Conservation (phyloP, 92 coral and sea anemone species). For the Scolanthus callimorphus region DNA sequence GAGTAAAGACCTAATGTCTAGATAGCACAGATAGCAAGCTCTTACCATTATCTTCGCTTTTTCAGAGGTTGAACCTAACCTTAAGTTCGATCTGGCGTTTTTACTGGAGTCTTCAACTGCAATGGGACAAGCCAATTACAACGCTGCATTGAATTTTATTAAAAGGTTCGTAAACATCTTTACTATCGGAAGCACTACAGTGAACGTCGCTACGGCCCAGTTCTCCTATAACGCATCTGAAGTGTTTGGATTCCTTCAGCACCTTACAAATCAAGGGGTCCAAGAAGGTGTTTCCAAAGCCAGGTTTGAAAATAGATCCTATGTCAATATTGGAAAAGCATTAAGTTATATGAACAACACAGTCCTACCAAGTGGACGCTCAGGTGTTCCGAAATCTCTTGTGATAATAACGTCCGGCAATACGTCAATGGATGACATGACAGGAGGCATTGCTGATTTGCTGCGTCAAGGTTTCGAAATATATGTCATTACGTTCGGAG, state of each 20-base stretch:
- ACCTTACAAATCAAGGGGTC: not conserved
- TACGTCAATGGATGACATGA: not conserved
- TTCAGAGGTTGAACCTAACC: not conserved
- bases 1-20: too few species aligned
- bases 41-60: too few species aligned
- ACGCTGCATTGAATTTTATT: not conserved
- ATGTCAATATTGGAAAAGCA: not conserved
- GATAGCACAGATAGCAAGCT: too few species aligned
- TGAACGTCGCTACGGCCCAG: not conserved
- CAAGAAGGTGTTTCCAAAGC: not conserved
- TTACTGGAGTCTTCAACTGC: not conserved
- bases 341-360: not conserved
- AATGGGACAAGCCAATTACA: not conserved
- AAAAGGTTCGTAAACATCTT: not conserved
- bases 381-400: not conserved
- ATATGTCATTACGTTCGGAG: not conserved
- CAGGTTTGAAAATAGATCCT: not conserved
- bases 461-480: not conserved
- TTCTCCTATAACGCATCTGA: not conserved
- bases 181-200: not conserved
- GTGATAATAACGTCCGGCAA: not conserved
- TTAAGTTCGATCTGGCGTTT: not conserved
- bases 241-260: not conserved
- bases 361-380: not conserved
- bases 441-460: not conserved